Percentiles rank a stretch among this genome's conserved stretches.
phyloP scores from a whole-genome alignment of 2,113 vertebrate species.

The Marmota flaviventris region DNA sequence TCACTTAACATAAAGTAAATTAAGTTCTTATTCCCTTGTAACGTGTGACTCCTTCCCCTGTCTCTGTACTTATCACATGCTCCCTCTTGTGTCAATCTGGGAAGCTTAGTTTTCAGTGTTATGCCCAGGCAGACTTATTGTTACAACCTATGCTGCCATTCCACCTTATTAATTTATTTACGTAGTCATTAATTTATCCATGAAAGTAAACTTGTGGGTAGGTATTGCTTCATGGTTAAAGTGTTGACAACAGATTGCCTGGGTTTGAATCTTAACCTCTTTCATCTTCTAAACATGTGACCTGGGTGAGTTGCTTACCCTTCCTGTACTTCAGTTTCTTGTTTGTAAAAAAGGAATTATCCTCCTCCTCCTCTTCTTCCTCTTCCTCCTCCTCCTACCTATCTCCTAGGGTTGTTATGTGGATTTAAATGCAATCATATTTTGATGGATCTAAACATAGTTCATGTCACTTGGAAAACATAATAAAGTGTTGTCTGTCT shows the following conservation, averaged over 20 bases:
- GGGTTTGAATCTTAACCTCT: background rate
- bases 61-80: background rate
- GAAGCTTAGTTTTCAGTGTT: background rate
- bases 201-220: background rate
- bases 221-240: background rate
- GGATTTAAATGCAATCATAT: background rate
- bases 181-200: background rate
- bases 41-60: background rate
- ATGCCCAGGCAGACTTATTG: background rate
- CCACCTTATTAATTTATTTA: background rate
- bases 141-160: background rate
- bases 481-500: background rate
- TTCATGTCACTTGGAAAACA: background rate
- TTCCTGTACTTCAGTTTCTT: background rate
- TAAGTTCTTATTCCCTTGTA: too few relatives aligned
- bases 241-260: background rate
- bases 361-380: too few relatives aligned
- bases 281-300: background rate
- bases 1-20: too few relatives aligned
- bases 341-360: background rate
- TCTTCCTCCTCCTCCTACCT: background rate
- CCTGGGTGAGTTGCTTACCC: background rate
- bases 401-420: background rate
- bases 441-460: constrained; percentile 22
- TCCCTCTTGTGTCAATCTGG: background rate